Base-by-base conservation (phyloP, 2,797 vertebrate species). In the Syncerus caffer region DNA sequence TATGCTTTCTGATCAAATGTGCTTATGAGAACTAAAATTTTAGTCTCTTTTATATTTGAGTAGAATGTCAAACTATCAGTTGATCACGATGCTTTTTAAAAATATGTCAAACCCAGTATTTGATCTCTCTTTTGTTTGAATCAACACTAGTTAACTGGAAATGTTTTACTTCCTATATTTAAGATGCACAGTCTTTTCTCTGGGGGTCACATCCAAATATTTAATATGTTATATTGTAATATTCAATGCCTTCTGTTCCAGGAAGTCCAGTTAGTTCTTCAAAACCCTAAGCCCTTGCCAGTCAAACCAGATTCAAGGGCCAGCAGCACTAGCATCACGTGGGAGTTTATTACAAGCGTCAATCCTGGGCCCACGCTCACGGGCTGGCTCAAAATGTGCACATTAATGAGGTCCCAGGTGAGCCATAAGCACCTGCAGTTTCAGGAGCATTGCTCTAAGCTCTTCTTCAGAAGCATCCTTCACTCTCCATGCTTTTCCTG, bases 1-100 rank as follows among this genome's bases (percentile, higher is more conserved):
- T 88, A 90, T 97, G 45, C 16, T 19, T 93, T 91, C 83, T 95
- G 31, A 95, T 95, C 89, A 95, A 90, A 94, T 93, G 9, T 95
- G 17, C 51, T 86, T 80, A 10, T 34, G 19, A 53, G 19, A 53
- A 82, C 50, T 34, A 90, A 85, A 38, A 83, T 86, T 62, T 45
- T 67, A 89, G 16, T 64, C 51, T 85, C 42, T 90, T 47, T 45
- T 85, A 88, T 57, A 86, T 96, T 95, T 96, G 34, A 95, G 71
- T 45, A 90, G 62, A 93, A 86, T 50, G 27, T 79, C 55, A 91
- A 90, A 85, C 51, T 83, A 64, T 71, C 21, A 82, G 17, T 53
- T 90, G 74, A 84, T 55, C 58, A 50, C 25, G 9, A 60, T 87
- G 42, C 96, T 96, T 97, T 90, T 55, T 90, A 90, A 60, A 27